Percentiles rank a stretch among this genome's conserved stretches.
phyloP scores from a whole-genome alignment of 2,888 invertebrate species.

The Biston betularia region DNA sequence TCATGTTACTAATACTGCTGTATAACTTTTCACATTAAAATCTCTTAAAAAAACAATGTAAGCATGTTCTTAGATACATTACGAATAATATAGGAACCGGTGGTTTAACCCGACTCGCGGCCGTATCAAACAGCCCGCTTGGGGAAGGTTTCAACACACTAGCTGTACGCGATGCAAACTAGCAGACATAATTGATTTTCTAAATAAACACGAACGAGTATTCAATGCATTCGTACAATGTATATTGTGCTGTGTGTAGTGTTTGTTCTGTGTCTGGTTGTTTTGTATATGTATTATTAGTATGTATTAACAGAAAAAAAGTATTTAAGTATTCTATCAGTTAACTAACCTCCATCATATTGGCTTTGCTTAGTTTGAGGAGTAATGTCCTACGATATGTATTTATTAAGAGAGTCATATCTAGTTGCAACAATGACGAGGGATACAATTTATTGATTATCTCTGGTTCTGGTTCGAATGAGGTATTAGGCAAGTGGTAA shows the following conservation, averaged over 20 bases:
- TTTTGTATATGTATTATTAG: too few species aligned
- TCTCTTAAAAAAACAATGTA: background rate
- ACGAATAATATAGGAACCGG: constrained; percentile 37
- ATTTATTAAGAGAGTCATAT: constrained; percentile 3
- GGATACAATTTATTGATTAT: constrained; percentile 41
- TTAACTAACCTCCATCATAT: background rate
- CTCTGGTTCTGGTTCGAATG: constrained; percentile 40
- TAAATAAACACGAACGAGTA: too few species aligned
- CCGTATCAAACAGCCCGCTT: constrained; percentile 47
- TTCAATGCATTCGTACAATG: too few species aligned
- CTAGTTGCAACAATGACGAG: constrained; percentile 12
- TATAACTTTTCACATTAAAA: background rate
- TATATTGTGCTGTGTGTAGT: too few species aligned
- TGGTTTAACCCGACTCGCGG: constrained; percentile 44
- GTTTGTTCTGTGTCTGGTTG: too few species aligned
- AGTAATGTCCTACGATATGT: background rate
- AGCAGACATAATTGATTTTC: constrained; percentile 61
- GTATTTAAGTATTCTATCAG: too few species aligned
- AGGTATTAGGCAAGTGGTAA: constrained; percentile 42
- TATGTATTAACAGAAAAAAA: too few species aligned
- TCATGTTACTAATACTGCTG: background rate
- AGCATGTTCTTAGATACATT: constrained; percentile 32
- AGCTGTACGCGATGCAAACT: constrained; percentile 47
- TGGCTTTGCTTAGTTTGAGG: background rate
- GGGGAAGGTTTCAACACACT: constrained; percentile 50